Conservation (phyloP, 2,888 invertebrate genomes). For the Athetis lepigone region DNA sequence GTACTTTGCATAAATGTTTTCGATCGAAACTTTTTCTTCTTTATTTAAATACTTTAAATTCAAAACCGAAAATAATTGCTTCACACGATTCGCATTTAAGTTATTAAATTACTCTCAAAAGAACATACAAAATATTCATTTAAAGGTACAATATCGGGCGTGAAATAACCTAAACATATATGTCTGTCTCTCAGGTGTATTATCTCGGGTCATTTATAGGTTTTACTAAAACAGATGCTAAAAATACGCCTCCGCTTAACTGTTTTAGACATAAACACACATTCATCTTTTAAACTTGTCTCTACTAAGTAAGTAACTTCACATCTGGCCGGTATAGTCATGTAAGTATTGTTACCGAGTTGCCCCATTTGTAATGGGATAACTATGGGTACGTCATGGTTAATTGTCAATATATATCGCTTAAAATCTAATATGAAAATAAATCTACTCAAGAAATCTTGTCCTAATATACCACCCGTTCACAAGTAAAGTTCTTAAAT, state of each 20-base stretch:
- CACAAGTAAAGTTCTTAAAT: slow-evolving; percentile 11
- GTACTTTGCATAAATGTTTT: background rate
- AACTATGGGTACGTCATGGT: background rate
- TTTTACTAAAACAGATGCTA: background rate
- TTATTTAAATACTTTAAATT: background rate
- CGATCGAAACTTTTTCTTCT: slow-evolving; percentile 1
- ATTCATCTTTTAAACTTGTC: background rate
- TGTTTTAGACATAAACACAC: background rate
- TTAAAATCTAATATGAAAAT: background rate
- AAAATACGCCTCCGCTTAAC: background rate
- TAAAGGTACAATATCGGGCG: background rate
- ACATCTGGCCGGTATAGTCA: background rate
- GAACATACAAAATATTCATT: background rate
- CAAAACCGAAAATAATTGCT: background rate
- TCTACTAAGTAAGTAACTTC: background rate
- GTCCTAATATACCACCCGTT: slow-evolving; percentile 15
- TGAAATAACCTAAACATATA: too few species aligned
- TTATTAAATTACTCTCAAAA: background rate
- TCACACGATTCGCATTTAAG: background rate
- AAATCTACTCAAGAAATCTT: slow-evolving; percentile 8
- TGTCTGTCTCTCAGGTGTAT: too few species aligned
- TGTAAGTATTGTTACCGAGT: background rate
- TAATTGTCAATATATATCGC: background rate
- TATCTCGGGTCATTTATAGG: background rate
- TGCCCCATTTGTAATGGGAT: background rate